Evolutionary conservation across 2,888 invertebrate species (phyloP).

Genomic region (Amiota minor): DNA sequence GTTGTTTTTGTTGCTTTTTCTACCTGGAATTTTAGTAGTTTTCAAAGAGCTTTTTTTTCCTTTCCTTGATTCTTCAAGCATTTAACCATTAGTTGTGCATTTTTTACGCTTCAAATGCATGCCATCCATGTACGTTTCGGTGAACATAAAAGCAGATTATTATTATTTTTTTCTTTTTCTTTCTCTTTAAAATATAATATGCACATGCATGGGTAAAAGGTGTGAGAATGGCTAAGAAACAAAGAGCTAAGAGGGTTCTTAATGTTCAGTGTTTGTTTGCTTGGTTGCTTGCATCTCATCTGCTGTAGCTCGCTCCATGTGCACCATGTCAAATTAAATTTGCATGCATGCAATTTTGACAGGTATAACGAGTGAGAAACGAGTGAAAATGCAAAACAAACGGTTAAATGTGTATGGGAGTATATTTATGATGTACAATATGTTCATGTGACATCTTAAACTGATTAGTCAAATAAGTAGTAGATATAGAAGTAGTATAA

Average conservation of each 20-base stretch:
- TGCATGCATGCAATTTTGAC: slow-evolving; percentile 8
- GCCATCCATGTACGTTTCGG: neutral
- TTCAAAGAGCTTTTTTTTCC: neutral
- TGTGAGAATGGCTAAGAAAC: too few species aligned
- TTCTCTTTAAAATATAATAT: too few species aligned
- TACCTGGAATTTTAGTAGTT: neutral
- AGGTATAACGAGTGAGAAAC: slow-evolving; percentile 1
- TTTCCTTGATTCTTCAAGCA: neutral
- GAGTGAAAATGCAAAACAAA: too few species aligned
- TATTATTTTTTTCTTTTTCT: neutral
- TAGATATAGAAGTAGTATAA: too few species aligned
- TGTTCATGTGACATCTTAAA: too few species aligned
- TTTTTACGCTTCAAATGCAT: slow-evolving; percentile 10
- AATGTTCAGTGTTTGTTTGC: too few species aligned
- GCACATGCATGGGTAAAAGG: too few species aligned
- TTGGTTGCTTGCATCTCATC: neutral
- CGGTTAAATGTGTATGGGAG: too few species aligned
- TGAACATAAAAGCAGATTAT: neutral
- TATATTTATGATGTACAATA: too few species aligned
- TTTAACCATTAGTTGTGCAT: slow-evolving; percentile 3
- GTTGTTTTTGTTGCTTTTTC: neutral
- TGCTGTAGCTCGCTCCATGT: neutral
- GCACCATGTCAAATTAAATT: neutral
- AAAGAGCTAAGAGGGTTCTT: too few species aligned
- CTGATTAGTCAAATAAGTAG: too few species aligned